Base-by-base conservation (phyloP, 1,140 invertebrate species). In the Atta colombica region DNA sequence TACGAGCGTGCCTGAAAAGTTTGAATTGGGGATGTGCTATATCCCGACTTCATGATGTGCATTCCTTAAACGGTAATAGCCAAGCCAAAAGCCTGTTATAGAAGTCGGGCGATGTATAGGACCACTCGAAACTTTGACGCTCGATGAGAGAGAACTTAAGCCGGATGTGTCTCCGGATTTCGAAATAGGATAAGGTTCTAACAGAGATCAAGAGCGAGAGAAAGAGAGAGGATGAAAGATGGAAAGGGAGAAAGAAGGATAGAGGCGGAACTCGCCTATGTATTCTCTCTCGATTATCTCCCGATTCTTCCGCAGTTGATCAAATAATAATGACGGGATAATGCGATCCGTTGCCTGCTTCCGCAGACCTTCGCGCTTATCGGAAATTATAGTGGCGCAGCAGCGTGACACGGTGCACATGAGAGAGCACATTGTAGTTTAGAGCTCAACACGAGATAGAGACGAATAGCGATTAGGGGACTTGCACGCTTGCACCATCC, bases 261-360 rank as follows among this genome's bases (percentile, higher is more conserved):
- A 31, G 12, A 6, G 12, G 12, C 21, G 58, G 60, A 65, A 63
- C 51, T 39, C 31, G 18, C 16, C 35, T 5, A 16, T 8, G 7
- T 45, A 39, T 45, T 21, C 66, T 49, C 39, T 10, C 39, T 58
- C 16, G 3, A 55, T 63, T 74, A 72, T 35, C 85, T 31, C 58
- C 10, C 14, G 84, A 88, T 81, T 86, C 88, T 87, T 82, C 72
- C 72, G 60, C 60, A 77, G 49, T 55, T 86, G 75, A 87, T 89
- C 51, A 53, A 25, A 65, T 68, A 87, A 71, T 87, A 89, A 89
- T 80, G 75, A 55, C 39, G 28, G 35, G n/a, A 55, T 77, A 82
- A 82, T 87, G 65, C 69, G 77, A 81, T 60, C 18, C 8, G 60
- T 81, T 63, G 60, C 35, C 25, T 55, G 77, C 31, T 68, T 84